A percentile compares a stretch with the other conserved stretches of the same genome.
phyloP scores from a whole-genome alignment of 2,888 invertebrate species.

The Nephrotoma appendiculata region DNA sequence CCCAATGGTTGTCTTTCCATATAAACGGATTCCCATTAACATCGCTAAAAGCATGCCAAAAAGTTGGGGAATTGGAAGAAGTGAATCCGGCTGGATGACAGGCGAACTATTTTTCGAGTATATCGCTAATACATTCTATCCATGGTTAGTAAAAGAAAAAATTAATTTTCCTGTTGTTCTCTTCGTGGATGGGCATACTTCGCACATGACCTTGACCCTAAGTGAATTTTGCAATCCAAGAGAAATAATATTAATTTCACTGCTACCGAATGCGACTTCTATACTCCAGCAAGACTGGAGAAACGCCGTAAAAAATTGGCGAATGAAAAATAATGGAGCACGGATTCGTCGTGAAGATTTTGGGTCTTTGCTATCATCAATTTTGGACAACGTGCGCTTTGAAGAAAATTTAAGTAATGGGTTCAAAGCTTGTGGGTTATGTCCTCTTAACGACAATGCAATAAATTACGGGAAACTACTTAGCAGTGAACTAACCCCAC shows the following conservation, averaged over 20 bases:
- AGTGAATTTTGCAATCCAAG: neutral
- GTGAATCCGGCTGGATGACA: constrained; percentile 12
- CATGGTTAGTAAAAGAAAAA: neutral
- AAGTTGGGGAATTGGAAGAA: constrained; percentile 25
- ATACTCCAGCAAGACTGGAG: neutral
- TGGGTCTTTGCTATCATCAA: neutral
- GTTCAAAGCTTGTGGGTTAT: too few species aligned
- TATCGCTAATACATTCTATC: neutral
- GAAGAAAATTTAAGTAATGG: neutral
- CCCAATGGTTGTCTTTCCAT: neutral
- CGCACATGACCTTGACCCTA: neutral
- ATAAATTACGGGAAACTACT: too few species aligned
- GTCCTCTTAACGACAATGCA: too few species aligned
- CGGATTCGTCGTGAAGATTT: neutral
- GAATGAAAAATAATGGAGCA: neutral
- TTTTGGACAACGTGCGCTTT: neutral
- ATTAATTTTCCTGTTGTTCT: too few species aligned
- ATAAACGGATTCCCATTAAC: neutral
- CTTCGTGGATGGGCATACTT: too few species aligned
- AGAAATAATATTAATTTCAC: too few species aligned
- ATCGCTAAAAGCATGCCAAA: neutral
- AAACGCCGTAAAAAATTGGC: neutral
- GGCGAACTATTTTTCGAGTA: constrained; percentile 2
- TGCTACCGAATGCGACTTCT: too few species aligned
- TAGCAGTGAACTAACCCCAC: neutral